Conservation (phyloP, 2,888 invertebrate genomes). For the Brenthis daphne region DNA sequence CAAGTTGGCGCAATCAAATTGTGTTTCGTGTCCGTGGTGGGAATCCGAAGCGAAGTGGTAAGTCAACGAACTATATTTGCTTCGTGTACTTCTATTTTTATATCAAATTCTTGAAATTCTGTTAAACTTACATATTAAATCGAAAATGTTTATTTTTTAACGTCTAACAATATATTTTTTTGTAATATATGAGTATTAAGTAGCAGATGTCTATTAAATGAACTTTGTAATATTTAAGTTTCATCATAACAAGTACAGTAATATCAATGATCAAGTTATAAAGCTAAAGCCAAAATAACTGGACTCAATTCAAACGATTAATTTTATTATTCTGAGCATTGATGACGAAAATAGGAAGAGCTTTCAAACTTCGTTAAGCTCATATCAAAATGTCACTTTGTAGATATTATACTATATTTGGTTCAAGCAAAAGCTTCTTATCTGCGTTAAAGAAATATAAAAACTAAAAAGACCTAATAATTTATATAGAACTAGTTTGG, state of each 20-base stretch:
- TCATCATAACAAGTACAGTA: too few relatives aligned
- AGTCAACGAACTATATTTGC: slow-evolving; percentile 19
- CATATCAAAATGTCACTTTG: slow-evolving; percentile 22
- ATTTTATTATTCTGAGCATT: too few relatives aligned
- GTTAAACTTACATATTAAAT: not conserved
- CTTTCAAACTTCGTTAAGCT: slow-evolving; percentile 11
- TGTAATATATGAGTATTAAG: not conserved
- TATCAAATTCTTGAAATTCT: slow-evolving; percentile 10
- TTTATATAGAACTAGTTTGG: too few relatives aligned
- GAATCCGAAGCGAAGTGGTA: slow-evolving; percentile 23
- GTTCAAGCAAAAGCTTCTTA: not conserved
- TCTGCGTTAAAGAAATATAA: not conserved
- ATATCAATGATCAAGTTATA: too few relatives aligned
- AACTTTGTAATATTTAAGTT: not conserved
- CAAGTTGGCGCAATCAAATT: slow-evolving; percentile 36
- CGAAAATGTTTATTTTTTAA: not conserved
- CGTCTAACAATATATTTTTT: not conserved
- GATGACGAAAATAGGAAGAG: not conserved
- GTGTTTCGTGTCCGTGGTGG: slow-evolving; percentile 34
- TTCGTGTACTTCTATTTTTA: slow-evolving; percentile 13
- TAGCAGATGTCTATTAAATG: not conserved
- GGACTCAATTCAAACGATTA: too few relatives aligned
- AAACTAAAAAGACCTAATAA: not conserved
- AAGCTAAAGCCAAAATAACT: too few relatives aligned
- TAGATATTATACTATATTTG: slow-evolving; percentile 5